These are phyloP conservation scores for Ispidina lecontei DNA, from an alignment of 2,797 vertebrate species.

Conservation along the genomic window DNA sequence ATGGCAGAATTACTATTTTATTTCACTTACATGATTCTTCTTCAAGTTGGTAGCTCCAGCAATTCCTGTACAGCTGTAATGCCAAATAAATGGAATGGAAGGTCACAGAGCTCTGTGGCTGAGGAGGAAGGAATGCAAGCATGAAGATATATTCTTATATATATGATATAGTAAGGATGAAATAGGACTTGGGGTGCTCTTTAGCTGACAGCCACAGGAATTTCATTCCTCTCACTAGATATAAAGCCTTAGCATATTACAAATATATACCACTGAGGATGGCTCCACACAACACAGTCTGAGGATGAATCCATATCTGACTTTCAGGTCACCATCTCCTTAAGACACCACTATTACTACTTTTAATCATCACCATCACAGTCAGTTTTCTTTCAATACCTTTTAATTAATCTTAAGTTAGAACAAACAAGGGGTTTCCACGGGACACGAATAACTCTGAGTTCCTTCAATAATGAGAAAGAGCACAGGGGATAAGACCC, in stretches of 20 bases:
- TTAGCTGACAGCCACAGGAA: neutral
- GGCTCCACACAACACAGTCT: neutral
- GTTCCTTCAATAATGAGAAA: neutral
- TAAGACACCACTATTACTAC: neutral
- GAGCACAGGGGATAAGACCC: neutral
- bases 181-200: neutral
- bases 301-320: neutral
- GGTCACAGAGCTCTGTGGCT: neutral
- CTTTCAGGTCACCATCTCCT: neutral
- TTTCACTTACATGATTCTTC: neutral
- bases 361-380: neutral
- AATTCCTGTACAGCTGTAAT: neutral
- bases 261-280: neutral
- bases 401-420: neutral
- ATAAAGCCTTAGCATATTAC: neutral
- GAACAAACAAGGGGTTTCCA: neutral
- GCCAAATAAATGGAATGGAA: neutral
- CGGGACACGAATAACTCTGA: neutral
- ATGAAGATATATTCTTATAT: neutral
- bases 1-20: rapidly evolving
- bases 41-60: neutral
- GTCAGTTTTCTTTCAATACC: neutral
- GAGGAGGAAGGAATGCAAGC: neutral
- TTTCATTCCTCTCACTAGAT: neutral
- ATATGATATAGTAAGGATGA: neutral